Evolutionary conservation across 2,888 invertebrate species (phyloP), one percentile per base, ranked within the genome.

Genomic region (Philereme vetulata): DNA sequence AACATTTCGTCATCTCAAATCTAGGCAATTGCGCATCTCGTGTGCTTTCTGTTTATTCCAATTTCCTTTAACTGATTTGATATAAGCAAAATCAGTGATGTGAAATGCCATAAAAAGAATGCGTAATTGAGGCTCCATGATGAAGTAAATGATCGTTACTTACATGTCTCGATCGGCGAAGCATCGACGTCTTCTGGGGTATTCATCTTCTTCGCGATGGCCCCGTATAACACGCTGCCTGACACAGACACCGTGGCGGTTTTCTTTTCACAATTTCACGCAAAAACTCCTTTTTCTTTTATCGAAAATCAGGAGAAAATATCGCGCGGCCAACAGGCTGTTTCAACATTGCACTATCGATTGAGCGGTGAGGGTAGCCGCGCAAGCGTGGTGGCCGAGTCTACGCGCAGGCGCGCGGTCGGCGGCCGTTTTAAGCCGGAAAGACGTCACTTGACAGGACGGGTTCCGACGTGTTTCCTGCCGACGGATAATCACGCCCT

Each of bases 181-280:
- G 94, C 93, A 71, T 94, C 90, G 0, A 94, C 94, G 68, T 94
- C 94, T 67, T 92, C 82, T 0, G 84, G 78, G 52, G 81, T 93
- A 70, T 92, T 82, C 88, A 94, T 93, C 86, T 89, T 92, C 86
- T 86, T 86, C 7, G 81, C 86, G 81, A 91, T 89, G 62, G 87
- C 89, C 51, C 89, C 90, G 6, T 85, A 88, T 8, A 90, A 73
- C 4, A 90, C 86, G 81, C 90, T 90, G 71, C 88, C 88, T 69
- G 86, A 82, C 60, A 90, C 86, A 77, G 91, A 91, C 91, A 91
- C 90, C 77, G 82, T 91, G 88, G 70, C 77, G 76, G 66, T 67
- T 86, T 78, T 49, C 63, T 68, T n/a, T 21, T 70, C 72, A 77
- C 82, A 71, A 70, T 66, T 66, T 67, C 70, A 78, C 77, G 66